Base-by-base conservation (phyloP, 2,113 vertebrate genomes). In the Alligator mississippiensis region DNA sequence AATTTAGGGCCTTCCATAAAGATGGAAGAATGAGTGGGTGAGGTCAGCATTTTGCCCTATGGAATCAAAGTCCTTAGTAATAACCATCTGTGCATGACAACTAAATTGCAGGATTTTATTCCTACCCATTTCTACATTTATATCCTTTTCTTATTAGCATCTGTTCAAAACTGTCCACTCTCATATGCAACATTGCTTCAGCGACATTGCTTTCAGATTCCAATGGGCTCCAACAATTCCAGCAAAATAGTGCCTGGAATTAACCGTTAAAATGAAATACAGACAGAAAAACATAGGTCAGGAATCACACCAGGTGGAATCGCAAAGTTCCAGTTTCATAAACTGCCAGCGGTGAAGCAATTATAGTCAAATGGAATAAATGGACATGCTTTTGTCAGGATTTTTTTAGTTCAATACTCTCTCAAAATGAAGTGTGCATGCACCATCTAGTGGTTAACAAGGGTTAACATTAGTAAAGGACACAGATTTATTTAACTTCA, bases 81-180 rank as follows among this genome's bases (percentile, higher is more conserved):
- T 4, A 90, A 85, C 34, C 38, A 76, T 61, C 87, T 74, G 15
- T 18, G 80, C 63, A 30, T 83, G 58, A 59, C 25, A 30, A 59
- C 85, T 60, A 86, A 95, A 90, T 89, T 21, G 77, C 76, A 77
- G 95, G 76, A 89, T 77, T 76, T 77, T 76, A 81, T 85, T 68
- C 30, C 78, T 85, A 79, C 1, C 75, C 80, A 58, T 91, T 88
- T 81, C 77, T 24, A 12, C 62, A 84, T 15, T 83, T 85, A 75
- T 0, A 16, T 3, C 4, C 64, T 89, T 93, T 92, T 82, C 79
- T 85, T 74, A 9, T 1, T 17, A 58, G 82, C 24, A 92, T 82
- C 28, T 80, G 58, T 72, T 88, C 82, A 68, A 77, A 30, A 70
- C 21, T 9, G 4, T 57, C 80, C 77, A 77, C 84, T 34, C 80